Conservation (phyloP, 2,888 invertebrate genomes). For the Plagodis dolabraria region DNA sequence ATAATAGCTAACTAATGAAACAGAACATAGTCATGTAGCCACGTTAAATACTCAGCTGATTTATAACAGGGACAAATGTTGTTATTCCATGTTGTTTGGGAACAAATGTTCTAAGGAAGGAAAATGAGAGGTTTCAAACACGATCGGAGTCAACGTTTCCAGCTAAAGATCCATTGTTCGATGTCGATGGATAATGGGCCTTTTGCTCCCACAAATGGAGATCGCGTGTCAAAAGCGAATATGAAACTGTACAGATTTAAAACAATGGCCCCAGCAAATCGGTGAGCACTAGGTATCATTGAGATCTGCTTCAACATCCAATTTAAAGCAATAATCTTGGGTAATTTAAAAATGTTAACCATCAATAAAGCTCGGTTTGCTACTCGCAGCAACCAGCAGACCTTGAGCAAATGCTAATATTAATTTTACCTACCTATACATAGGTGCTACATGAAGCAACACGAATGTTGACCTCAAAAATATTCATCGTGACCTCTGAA, state of each 20-base stretch:
- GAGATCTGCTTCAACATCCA: not conserved
- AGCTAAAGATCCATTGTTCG: slow-evolving; percentile 56
- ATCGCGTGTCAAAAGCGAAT: slow-evolving; percentile 50
- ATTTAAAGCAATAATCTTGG: not conserved
- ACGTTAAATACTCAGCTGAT: slow-evolving; percentile 38
- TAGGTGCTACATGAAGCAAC: slow-evolving; percentile 17
- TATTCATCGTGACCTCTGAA: slow-evolving; percentile 17
- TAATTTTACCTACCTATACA: not conserved
- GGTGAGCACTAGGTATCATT: slow-evolving; percentile 3
- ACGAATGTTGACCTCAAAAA: slow-evolving; percentile 21
- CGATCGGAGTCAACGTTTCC: slow-evolving; percentile 37
- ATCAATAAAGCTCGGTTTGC: slow-evolving; percentile 9
- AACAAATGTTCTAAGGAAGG: slow-evolving; percentile 14
- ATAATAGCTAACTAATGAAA: not conserved
- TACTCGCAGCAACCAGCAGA: slow-evolving; percentile 11
- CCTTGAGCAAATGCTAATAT: slow-evolving; percentile 25
- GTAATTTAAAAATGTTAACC: slow-evolving; percentile 14
- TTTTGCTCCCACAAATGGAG: slow-evolving; percentile 42
- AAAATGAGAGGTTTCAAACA: slow-evolving; percentile 16
- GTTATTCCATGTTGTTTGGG: slow-evolving; percentile 14
- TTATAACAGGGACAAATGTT: slow-evolving; percentile 29
- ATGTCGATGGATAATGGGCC: slow-evolving; percentile 31
- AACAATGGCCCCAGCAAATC: slow-evolving; percentile 5
- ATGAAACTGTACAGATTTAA: slow-evolving; percentile 23
- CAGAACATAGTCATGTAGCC: not conserved